phyloP scores from a whole-genome alignment of 2,113 vertebrate species.

The Cygnus atratus region DNA sequence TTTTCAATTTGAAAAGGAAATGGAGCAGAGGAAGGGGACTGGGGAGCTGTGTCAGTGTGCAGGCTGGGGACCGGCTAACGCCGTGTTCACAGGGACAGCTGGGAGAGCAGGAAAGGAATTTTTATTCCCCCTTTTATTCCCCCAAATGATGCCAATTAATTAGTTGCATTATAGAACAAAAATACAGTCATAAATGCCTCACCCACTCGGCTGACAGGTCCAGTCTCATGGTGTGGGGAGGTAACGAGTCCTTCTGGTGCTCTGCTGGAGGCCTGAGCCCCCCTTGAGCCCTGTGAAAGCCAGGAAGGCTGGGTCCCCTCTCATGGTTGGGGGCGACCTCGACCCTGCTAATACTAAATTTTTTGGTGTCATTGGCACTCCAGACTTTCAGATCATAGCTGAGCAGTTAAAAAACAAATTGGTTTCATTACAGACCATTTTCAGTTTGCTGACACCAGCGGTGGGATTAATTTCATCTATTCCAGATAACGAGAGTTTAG shows the following conservation, averaged over 20 bases:
- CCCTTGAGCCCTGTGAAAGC: background rate
- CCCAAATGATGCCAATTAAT: background rate
- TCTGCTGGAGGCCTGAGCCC: background rate
- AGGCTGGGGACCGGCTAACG: background rate
- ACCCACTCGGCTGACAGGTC: background rate
- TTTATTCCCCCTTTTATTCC: background rate
- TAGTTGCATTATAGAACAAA: background rate
- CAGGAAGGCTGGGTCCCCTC: background rate
- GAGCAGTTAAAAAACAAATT: background rate
- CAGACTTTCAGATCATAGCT: background rate
- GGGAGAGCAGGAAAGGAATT: background rate
- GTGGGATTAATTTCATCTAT: background rate
- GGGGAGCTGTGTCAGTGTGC: slow-evolving; percentile 48
- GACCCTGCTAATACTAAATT: fast-evolving
- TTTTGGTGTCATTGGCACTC: background rate
- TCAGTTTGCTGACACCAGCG: background rate
- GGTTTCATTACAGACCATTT: background rate
- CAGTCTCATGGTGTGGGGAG: background rate
- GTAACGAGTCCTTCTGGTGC: background rate
- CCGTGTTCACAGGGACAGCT: background rate
- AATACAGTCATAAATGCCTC: background rate
- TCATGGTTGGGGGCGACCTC: background rate
- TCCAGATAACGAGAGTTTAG: background rate
- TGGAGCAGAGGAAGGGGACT: slow-evolving; percentile 57
- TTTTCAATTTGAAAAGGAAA: slow-evolving; percentile 73